phyloP scores from a whole-genome alignment of 2,113 vertebrate genomes.

The Onychostoma macrolepis region DNA sequence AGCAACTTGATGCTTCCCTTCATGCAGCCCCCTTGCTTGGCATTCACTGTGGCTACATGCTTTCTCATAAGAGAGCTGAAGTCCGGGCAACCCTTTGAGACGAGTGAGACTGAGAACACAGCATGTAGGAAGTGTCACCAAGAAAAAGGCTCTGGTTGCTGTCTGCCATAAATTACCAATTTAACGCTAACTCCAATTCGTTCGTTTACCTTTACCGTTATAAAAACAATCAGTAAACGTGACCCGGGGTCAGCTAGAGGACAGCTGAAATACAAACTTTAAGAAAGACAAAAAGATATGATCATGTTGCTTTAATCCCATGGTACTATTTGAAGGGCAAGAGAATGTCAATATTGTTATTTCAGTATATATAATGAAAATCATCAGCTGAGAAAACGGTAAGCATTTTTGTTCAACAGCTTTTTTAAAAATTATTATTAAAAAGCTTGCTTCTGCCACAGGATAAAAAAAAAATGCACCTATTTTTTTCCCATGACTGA shows the following conservation, averaged over 20 bases:
- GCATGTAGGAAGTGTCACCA: conserved; percentile 70
- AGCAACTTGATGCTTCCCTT: conserved; percentile 67
- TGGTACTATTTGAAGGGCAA: neutral
- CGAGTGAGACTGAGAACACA: conserved; percentile 67
- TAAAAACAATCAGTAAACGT: neutral
- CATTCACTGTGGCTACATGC: conserved; percentile 68
- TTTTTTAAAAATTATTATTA: neutral
- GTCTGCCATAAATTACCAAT: conserved; percentile 28
- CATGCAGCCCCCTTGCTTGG: conserved; percentile 69
- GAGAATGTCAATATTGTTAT: neutral
- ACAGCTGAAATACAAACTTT: neutral
- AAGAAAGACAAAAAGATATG: neutral
- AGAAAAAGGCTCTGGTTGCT: conserved; percentile 27
- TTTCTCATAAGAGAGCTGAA: conserved; percentile 71
- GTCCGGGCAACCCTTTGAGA: conserved; percentile 76
- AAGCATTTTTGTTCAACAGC: neutral
- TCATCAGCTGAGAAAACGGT: neutral
- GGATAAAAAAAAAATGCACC: no score
- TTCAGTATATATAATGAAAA: neutral
- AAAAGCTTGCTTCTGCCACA: neutral
- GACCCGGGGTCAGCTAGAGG: neutral
- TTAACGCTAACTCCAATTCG: conserved; percentile 2
- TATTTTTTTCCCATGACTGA: no score
- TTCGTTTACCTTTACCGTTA: neutral
- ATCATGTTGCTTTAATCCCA: neutral